Percentiles rank a stretch among this genome's conserved stretches.
phyloP scores from a whole-genome alignment of 2,797 vertebrate genomes.

The Lepilemur ruficaudatus region DNA sequence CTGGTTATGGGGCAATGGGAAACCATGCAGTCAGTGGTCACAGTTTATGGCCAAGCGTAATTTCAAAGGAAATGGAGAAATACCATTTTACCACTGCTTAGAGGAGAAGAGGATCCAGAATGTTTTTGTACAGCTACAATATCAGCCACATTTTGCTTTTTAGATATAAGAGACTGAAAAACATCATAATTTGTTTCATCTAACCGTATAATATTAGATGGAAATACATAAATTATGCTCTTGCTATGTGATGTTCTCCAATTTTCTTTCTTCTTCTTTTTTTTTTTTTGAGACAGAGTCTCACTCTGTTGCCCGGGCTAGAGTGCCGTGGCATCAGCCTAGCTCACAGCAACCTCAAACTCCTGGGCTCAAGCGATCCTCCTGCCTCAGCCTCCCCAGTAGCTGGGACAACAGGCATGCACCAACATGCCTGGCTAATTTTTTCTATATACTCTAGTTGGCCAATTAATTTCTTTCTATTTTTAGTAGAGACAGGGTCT shows the following conservation, averaged over 20 bases:
- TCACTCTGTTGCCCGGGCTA: too few relatives aligned
- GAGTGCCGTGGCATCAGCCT: too few relatives aligned
- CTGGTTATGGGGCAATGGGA: not conserved
- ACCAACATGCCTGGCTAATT: too few relatives aligned
- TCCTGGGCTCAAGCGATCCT: too few relatives aligned
- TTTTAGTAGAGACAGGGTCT: too few relatives aligned
- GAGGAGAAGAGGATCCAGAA: not conserved
- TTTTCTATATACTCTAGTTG: too few relatives aligned
- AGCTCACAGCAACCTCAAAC: too few relatives aligned
- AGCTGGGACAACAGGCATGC: too few relatives aligned
- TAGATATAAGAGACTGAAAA: not conserved
- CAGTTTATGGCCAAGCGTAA: not conserved
- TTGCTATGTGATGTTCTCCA: not conserved
- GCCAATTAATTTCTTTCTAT: too few relatives aligned
- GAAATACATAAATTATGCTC: not conserved
- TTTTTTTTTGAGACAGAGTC: too few relatives aligned
- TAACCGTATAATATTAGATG: not conserved
- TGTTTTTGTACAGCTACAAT: not conserved
- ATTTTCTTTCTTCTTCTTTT: too few relatives aligned
- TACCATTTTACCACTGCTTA: not conserved
- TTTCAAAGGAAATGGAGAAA: not conserved
- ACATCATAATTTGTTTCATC: not conserved
- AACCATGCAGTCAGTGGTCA: not conserved
- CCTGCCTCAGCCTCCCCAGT: too few relatives aligned
- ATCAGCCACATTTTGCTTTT: not conserved